Evolutionary conservation across 2,113 vertebrate genomes (phyloP), one percentile per base, ranked within the genome.

Genomic region (Gyps fulvus): DNA sequence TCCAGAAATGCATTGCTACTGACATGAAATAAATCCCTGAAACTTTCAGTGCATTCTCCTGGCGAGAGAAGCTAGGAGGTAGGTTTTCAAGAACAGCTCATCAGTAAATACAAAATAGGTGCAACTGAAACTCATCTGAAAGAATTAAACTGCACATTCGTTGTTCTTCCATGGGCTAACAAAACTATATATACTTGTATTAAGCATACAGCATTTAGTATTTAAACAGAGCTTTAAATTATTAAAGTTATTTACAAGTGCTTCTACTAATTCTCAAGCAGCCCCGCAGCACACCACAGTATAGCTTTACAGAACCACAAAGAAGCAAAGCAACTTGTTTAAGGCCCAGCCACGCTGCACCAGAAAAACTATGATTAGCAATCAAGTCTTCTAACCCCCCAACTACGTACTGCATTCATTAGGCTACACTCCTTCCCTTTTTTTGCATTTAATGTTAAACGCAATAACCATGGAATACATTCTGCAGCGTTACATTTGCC

Each of bases 341-440:
- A 58, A 72, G 17, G 12, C 13, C 25, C 32, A 38, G 21, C 16
- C 38, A 58, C 21, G 10, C 16, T 17, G 7, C 19, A 42, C 3
- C 11, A 49, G 15, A 63, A 77, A 55, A 86, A 8, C 5, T 7
- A 16, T 0, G 4, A 58, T 14, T 14, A 42, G 16, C 13, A 71
- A 7, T 0, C 1, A 78, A 83, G 21, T 2, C 21, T 45, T 47
- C n/a, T 27, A 7, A 25, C 5, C 5, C 32, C 49, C 13, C 17
- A n/a, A 15, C 29, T n/a, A 17, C 0, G 0, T 3, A 22, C 16
- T 50, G 9, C 13, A 16, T 7, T 59, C 34, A 5, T 29, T 31
- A 90, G 15, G 8, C 12, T 7, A 22, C 3, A 3, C 10, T 83
- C 8, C 21, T 32, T 6, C 16, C 7, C 2, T 4, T 25, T 4